Evolutionary conservation across 2,797 vertebrate species (phyloP).

Genomic region (Dipus sagitta): DNA sequence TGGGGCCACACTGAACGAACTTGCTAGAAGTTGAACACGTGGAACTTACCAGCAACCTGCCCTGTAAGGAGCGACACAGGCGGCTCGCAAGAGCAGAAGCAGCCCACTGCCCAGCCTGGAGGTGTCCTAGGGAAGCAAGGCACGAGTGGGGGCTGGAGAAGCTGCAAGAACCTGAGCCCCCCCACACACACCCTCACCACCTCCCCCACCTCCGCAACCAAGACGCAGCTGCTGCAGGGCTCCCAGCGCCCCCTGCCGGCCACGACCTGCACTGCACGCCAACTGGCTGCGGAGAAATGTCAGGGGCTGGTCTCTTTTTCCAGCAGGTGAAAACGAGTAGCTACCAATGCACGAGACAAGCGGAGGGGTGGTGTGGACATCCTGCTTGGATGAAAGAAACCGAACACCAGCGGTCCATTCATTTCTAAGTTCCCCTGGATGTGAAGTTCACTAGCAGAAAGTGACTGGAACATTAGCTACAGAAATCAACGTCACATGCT

Average conservation of each 20-base stretch:
- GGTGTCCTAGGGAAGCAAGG: too few relatives aligned
- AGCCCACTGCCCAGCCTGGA: background rate
- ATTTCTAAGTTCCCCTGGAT: background rate
- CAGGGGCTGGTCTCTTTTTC: slow-evolving; percentile 67
- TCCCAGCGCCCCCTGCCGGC: slow-evolving; percentile 1
- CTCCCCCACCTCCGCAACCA: background rate
- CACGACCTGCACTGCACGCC: rapidly evolving
- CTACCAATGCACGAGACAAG: background rate
- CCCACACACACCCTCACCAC: too few relatives aligned
- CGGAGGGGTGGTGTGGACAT: too few relatives aligned
- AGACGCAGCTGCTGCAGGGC: background rate
- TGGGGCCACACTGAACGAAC: background rate
- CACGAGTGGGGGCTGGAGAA: rapidly evolving
- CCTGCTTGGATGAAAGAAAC: background rate
- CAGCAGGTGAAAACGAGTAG: background rate
- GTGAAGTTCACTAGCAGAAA: background rate
- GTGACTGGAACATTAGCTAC: background rate
- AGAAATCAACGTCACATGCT: background rate
- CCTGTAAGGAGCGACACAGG: background rate
- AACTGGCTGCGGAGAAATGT: background rate
- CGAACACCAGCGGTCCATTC: background rate
- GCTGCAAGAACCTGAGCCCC: background rate
- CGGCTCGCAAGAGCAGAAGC: background rate
- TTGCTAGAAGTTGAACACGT: background rate
- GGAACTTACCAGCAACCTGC: slow-evolving; percentile 18